Percentiles rank a stretch among this genome's conserved stretches.
phyloP scores from a whole-genome alignment of 2,888 invertebrate species.

The Cheilosia grossa region DNA sequence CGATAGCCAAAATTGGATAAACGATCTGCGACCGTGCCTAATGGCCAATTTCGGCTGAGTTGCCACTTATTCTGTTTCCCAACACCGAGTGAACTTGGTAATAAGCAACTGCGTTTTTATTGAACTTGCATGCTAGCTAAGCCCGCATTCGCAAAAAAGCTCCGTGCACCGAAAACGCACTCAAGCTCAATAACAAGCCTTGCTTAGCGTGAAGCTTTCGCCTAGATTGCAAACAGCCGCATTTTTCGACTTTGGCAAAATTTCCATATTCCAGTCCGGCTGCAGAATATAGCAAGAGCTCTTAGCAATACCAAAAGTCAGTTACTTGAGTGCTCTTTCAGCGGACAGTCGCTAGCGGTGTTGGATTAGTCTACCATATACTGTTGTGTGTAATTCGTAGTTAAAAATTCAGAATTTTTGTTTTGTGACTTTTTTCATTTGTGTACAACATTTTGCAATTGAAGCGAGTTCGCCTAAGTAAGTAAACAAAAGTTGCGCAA shows the following conservation, averaged over 20 bases:
- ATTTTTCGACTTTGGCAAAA: slow-evolving; percentile 25
- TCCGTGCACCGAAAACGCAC: slow-evolving; percentile 30
- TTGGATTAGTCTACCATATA: neutral
- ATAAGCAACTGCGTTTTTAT: slow-evolving; percentile 44
- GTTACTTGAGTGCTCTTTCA: slow-evolving; percentile 63
- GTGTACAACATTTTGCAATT: slow-evolving; percentile 52
- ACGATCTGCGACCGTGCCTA: slow-evolving; percentile 12
- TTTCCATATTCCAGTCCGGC: slow-evolving; percentile 60
- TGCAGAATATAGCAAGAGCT: slow-evolving; percentile 71
- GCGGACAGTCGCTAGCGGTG: slow-evolving; percentile 63
- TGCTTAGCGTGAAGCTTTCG: slow-evolving; percentile 42
- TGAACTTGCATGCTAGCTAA: slow-evolving; percentile 58
- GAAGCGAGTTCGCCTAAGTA: slow-evolving; percentile 47
- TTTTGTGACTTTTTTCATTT: slow-evolving; percentile 36
- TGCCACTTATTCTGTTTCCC: slow-evolving; percentile 16
- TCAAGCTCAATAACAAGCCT: slow-evolving; percentile 24
- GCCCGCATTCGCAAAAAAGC: slow-evolving; percentile 41
- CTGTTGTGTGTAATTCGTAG: slow-evolving; percentile 15
- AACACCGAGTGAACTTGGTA: slow-evolving; percentile 57
- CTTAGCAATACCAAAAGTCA: slow-evolving; percentile 58
- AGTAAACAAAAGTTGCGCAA: slow-evolving; percentile 68
- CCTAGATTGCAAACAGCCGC: slow-evolving; percentile 51
- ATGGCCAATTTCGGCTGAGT: slow-evolving; percentile 32
- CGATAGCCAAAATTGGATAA: slow-evolving; percentile 17
- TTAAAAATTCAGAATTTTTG: slow-evolving; percentile 43